Conservation (phyloP, 2,888 invertebrate genomes). For the Amblyteles armatorius region DNA sequence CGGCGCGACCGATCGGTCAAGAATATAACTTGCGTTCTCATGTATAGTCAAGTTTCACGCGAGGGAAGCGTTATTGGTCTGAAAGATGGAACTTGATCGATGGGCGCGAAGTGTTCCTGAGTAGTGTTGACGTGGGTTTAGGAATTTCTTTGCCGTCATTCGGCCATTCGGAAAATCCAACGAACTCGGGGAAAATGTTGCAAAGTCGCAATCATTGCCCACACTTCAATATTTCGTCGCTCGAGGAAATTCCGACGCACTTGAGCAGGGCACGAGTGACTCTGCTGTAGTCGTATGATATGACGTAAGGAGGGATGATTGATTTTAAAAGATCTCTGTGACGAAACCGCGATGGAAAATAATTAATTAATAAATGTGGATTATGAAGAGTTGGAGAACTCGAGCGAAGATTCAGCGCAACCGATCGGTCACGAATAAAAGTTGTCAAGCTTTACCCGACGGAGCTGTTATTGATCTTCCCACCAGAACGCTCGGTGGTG, state of each 20-base stretch:
- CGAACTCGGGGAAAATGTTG: too few relatives aligned
- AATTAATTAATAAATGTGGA: constrained; percentile 7
- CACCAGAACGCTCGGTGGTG: background rate
- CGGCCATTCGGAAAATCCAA: too few relatives aligned
- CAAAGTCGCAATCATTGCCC: too few relatives aligned
- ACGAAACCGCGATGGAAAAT: background rate
- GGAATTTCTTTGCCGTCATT: too few relatives aligned
- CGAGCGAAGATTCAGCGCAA: background rate
- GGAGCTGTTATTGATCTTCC: constrained; percentile 14
- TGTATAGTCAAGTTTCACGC: too few relatives aligned
- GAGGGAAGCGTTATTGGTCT: too few relatives aligned
- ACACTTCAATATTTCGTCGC: background rate
- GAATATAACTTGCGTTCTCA: background rate
- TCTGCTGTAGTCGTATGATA: too few relatives aligned
- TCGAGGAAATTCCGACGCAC: background rate
- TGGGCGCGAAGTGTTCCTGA: background rate
- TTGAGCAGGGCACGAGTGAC: background rate
- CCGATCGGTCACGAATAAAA: constrained; percentile 13
- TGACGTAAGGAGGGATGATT: background rate
- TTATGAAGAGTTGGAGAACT: background rate
- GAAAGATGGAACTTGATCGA: too few relatives aligned
- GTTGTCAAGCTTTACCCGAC: background rate
- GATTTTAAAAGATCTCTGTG: background rate
- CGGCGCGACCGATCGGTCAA: constrained; percentile 9
- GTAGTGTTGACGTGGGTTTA: background rate